These are phyloP conservation scores for Seriola aureovittata DNA, from an alignment of 2,113 vertebrate species.

Conservation along the genomic window DNA sequence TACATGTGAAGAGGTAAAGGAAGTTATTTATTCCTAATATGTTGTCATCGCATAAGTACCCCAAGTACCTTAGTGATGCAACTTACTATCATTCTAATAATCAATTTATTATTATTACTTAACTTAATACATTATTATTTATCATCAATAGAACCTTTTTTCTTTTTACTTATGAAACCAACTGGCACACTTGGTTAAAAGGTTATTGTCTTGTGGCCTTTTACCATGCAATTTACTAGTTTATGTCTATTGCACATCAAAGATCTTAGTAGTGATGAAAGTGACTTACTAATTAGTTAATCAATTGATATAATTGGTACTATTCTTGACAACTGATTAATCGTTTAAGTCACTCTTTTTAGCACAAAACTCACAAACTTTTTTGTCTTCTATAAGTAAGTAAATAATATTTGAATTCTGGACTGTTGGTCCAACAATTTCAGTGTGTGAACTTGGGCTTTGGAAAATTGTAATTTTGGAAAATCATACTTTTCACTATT, in stretches of 20 bases:
- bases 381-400: not conserved
- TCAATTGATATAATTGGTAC: no score
- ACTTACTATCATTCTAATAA: not conserved
- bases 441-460: not conserved
- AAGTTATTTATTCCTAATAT: not conserved
- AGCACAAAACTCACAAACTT: no score
- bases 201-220: no score
- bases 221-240: no score
- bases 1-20: not conserved
- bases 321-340: no score
- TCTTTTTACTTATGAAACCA: no score
- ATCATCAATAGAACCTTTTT: not conserved
- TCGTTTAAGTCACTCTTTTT: no score
- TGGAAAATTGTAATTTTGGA: not conserved
- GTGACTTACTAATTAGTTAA: no score
- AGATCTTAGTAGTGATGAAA: no score
- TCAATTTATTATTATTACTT: not conserved
- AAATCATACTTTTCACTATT: not conserved
- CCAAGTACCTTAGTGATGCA: not conserved
- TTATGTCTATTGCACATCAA: no score
- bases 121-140: not conserved
- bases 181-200: no score
- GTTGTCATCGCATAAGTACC: not conserved
- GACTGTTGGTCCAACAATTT: not conserved
- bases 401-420: not conserved